Base-by-base conservation (phyloP, 92 coral and sea anemone species). In the Parazoanthus atlanticus region DNA sequence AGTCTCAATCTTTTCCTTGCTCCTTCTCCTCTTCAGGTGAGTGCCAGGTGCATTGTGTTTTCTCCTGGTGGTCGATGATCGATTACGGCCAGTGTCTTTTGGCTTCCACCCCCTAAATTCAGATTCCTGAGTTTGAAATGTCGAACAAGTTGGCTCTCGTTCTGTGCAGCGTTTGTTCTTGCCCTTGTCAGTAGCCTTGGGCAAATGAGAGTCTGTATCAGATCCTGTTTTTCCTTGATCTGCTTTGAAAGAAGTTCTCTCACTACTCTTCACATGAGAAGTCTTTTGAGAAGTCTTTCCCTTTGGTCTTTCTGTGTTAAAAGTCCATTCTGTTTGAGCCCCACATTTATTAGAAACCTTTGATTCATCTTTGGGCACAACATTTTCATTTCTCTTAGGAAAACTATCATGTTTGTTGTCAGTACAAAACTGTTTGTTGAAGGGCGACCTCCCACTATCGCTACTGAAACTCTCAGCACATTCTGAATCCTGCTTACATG, bases 71-170 rank as follows among this genome's bases (percentile, higher is more conserved):
- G 64, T 47, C 3, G 82, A 3, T 26, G 82, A 19, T n/a, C 58
- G 33, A 47, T 16, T 12, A 15, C 19, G 65, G 8, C 47, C 85
- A 33, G 54, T 12, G 28, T 81, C 85, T 40, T 33, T 81, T 36
- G 85, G 19, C 21, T 81, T 81, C 74, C 85, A 56, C 43, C 74
- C 49, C 36, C 69, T 64, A 64, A 81, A 81, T 56, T 33, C 85
- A 54, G 85, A 64, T 15, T 65, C 2, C 21, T 81, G 85, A 61
- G 74, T 36, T 21, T 64, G 19, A 81, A 66, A 81, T 21, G 85
- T 58, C 5, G 49, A n/a, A 21, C 19, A 1, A 25, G 17, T 30
- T 64, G 69, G 74, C 2, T 61, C 23, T 61, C 6, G 46, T 28
- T 81, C 28, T 64, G 85, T 31, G 8, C 52, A 25, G 6, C 64